A percentile compares a stretch with the other conserved stretches of the same genome.
Evolutionary conservation across 2,888 invertebrate species (phyloP).

Genomic region (Rhabditophanes sp.): DNA sequence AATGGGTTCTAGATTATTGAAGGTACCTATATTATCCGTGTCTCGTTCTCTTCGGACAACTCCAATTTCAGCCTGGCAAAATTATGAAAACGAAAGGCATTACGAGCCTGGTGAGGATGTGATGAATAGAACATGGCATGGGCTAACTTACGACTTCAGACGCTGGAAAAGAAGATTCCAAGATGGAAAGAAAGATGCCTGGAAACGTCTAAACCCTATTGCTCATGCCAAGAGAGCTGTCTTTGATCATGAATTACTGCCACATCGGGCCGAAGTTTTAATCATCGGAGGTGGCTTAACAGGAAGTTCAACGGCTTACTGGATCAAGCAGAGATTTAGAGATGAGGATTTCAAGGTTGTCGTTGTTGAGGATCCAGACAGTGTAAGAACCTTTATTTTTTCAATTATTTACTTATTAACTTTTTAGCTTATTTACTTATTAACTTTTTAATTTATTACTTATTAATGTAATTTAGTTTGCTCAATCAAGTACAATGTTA

Average conservation of each 20-base stretch:
- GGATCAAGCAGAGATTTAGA: slow-evolving; percentile 61
- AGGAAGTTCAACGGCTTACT: slow-evolving; percentile 77
- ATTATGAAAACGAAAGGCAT: slow-evolving; percentile 40
- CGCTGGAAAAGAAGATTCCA: slow-evolving; percentile 32
- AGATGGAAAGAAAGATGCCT: slow-evolving; percentile 36
- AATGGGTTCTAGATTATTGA: too few relatives aligned
- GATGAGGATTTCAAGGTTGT: slow-evolving; percentile 60
- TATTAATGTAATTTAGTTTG: slow-evolving; percentile 54
- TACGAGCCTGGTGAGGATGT: slow-evolving; percentile 41
- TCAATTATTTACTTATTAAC: too few relatives aligned
- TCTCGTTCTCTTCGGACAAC: slow-evolving; percentile 11
- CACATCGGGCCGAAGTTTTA: slow-evolving; percentile 55
- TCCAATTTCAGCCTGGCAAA: slow-evolving; percentile 18
- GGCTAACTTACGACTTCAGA: slow-evolving; percentile 34
- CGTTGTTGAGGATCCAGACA: slow-evolving; percentile 72
- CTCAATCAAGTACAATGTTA: slow-evolving; percentile 43
- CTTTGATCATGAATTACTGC: slow-evolving; percentile 36
- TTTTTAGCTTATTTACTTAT: too few relatives aligned
- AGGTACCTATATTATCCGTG: too few relatives aligned
- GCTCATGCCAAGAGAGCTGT: slow-evolving; percentile 33
- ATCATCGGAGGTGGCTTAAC: slow-evolving; percentile 74
- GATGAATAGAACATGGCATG: slow-evolving; percentile 35
- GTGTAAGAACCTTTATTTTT: slow-evolving; percentile 49
- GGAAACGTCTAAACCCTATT: slow-evolving; percentile 32
- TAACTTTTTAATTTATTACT: too few relatives aligned